Evolutionary conservation across 1,140 invertebrate species (phyloP).

Genomic region (Drosophila sturtevanti): DNA sequence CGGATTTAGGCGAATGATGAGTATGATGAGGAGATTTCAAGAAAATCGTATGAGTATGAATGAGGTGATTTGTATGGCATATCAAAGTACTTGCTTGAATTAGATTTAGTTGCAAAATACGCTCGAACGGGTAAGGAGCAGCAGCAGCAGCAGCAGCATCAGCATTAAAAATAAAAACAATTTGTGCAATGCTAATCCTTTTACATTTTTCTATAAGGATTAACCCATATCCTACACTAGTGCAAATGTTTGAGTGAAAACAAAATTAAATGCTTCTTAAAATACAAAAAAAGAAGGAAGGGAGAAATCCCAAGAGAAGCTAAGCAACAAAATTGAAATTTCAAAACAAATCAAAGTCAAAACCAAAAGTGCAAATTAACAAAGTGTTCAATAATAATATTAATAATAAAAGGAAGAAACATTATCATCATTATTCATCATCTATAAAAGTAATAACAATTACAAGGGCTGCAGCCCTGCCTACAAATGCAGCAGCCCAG

Average conservation of each 20-base stretch:
- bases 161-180: neutral
- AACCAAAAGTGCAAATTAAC: slow-evolving; percentile 40
- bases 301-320: slow-evolving; percentile 34
- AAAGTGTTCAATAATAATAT: slow-evolving; percentile 61
- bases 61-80: slow-evolving; percentile 19
- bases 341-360: slow-evolving; percentile 32
- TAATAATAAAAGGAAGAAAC: neutral
- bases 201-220: neutral
- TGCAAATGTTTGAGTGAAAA: slow-evolving; percentile 21
- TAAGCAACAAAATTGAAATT: slow-evolving; percentile 30
- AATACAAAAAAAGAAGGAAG: neutral
- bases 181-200: slow-evolving; percentile 11
- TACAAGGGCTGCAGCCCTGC: slow-evolving; percentile 24
- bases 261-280: neutral
- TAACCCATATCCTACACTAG: neutral
- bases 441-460: slow-evolving; percentile 28
- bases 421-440: slow-evolving; percentile 16
- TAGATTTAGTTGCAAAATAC: slow-evolving; percentile 44
- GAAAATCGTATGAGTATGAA: neutral
- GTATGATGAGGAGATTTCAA: too few species aligned
- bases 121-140: neutral
- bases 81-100: slow-evolving; percentile 5
- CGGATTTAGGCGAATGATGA: neutral
- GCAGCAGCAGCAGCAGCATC: neutral
- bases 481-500: slow-evolving; percentile 51